Evolutionary conservation across 2,888 invertebrate species (phyloP), one percentile per base, ranked within the genome.

Genomic region (Protophormia terraenovae): DNA sequence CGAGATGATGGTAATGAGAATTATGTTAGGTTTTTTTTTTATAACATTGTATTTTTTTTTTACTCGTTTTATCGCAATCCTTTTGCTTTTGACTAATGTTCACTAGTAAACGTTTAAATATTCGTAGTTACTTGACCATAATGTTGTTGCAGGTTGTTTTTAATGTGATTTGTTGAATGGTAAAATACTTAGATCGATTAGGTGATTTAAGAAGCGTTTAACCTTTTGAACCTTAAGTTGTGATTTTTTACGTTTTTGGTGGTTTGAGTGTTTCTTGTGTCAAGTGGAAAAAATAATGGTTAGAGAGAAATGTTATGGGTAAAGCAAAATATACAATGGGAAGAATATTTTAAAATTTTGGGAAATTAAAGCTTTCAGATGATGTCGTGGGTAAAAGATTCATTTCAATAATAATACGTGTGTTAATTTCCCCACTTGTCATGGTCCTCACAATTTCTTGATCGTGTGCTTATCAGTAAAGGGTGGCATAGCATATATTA

Each of bases 181-280:
- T 19, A 58, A 87, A 86, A 80, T 76, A 72, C 83, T 82, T 78
- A 80, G 84, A 84, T 77, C 80, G 86, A 83, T 86, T 81, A 83
- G 84, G 78, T 76, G 78, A 69, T 84, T 86, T 83, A 83, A 84
- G 87, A 88, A 88, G 83, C 87, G 89, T 89, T 91, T 90, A 90
- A 91, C 91, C 91, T 89, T 81, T 87, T 89, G 91, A 91, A 90
- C 91, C 82, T 78, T 64, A 80, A 85, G 77, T 87, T 50, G 38
- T 60, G 50, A 62, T 32, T 72, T 69, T 77, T 60, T 32, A 3
- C 8, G 24, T 66, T 27, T 67, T 45, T 66, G 24, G 27, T 45
- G 12, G 14, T 58, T 45, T 32, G 8, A 24, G 24, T 38, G 71
- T 73, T 47, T 27, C 10, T 24, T 58, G 55, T 55, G 55, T 58